Conservation (phyloP, 2,113 vertebrate species). For the Cervus canadensis region DNA sequence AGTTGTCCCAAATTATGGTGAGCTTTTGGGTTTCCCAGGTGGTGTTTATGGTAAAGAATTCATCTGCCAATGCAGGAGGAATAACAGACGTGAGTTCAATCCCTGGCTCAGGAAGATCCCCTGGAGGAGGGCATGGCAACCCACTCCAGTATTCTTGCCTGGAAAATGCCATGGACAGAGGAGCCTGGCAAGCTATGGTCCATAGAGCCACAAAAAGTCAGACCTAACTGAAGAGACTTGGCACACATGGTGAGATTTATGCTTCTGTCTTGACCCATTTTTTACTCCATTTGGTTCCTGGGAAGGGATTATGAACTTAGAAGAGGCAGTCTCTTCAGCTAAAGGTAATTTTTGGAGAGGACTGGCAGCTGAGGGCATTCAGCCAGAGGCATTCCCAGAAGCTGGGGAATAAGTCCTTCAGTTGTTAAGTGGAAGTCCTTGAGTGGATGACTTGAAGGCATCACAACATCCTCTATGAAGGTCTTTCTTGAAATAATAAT, state of each 20-base stretch:
- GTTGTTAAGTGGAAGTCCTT: not conserved
- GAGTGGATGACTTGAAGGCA: not conserved
- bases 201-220: not conserved
- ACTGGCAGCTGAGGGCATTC: not conserved
- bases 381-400: not conserved
- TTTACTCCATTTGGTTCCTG: not conserved
- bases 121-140: not conserved
- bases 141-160: not conserved
- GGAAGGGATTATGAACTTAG: not conserved
- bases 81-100: not conserved
- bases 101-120: not conserved
- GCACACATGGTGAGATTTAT: not conserved
- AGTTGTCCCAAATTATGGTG: not conserved
- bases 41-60: not conserved
- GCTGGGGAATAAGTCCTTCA: not conserved
- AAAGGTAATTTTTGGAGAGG: not conserved
- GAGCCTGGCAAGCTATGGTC: not conserved
- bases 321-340: not conserved
- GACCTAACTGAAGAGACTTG: not conserved
- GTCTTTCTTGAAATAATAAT: constrained; percentile 23
- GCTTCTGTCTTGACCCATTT: not conserved
- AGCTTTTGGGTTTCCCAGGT: not conserved
- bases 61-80: not conserved
- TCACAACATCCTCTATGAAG: not conserved
- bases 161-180: not conserved